These are phyloP conservation scores for Eilema caniola DNA, from an alignment of 2,888 invertebrate genomes.

Conservation along the genomic window DNA sequence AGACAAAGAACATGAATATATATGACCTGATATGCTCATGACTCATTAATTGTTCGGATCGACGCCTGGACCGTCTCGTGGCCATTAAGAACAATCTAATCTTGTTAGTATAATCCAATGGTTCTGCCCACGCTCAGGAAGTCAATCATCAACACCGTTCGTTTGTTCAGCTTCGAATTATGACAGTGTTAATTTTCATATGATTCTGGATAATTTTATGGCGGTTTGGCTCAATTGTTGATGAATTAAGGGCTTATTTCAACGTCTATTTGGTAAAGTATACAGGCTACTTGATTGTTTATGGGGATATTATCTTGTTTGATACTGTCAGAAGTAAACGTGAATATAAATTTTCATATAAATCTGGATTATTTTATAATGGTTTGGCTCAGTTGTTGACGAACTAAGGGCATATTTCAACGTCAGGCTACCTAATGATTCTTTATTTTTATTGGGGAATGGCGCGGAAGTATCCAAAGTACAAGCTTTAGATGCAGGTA, in stretches of 20 bases:
- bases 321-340: too few relatives aligned
- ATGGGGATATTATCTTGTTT: too few relatives aligned
- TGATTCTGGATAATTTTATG: constrained; percentile 30
- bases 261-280: too few relatives aligned
- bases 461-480: too few relatives aligned
- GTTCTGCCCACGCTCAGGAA: constrained; percentile 73
- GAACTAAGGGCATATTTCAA: background rate
- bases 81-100: constrained; percentile 85
- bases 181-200: constrained; percentile 28
- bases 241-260: background rate
- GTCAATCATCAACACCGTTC: constrained; percentile 70
- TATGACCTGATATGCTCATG: constrained; percentile 66
- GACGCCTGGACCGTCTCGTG: constrained; percentile 83
- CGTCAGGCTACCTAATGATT: too few relatives aligned
- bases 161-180: constrained; percentile 41
- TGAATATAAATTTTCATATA: constrained; percentile 31
- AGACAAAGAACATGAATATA: constrained; percentile 49
- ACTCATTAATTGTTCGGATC: constrained; percentile 82
- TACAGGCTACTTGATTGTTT: too few relatives aligned
- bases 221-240: constrained; percentile 23
- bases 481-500: too few relatives aligned
- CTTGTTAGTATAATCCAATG: constrained; percentile 79
- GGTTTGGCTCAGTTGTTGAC: constrained; percentile 23
- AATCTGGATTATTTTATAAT: constrained; percentile 28
- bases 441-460: too few relatives aligned